Evolutionary conservation across 2,113 vertebrate genomes (phyloP).

Genomic region (Podocnemis expansa): DNA sequence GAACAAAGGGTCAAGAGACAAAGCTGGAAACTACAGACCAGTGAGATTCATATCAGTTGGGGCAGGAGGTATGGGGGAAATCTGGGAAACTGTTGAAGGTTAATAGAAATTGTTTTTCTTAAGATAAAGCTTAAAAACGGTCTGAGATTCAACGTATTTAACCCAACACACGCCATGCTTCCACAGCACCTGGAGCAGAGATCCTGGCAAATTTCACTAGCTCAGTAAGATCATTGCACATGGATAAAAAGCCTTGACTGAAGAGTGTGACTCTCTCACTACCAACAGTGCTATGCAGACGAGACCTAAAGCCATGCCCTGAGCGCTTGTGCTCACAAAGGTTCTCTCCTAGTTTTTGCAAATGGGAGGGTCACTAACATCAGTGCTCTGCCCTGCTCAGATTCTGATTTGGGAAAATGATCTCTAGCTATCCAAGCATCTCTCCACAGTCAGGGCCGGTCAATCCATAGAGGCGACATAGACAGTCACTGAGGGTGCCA

Average conservation of each 20-base stretch:
- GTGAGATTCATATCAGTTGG: slow-evolving; percentile 44
- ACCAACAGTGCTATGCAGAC: background rate
- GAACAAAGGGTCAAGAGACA: slow-evolving; percentile 71
- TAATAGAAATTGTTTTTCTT: slow-evolving; percentile 16
- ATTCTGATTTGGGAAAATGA: background rate
- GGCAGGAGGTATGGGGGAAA: background rate
- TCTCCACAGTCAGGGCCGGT: too few species aligned
- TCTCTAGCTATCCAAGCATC: background rate
- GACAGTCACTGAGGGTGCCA: too few species aligned
- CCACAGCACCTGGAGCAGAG: background rate
- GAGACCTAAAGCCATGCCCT: background rate
- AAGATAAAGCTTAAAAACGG: background rate
- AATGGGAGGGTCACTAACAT: background rate
- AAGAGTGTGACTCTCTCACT: background rate
- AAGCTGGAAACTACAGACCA: slow-evolving; percentile 53
- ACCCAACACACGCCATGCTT: background rate
- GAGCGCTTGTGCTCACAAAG: background rate
- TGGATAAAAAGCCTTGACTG: background rate
- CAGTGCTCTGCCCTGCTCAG: accelerated
- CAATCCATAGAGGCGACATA: too few species aligned
- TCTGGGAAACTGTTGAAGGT: slow-evolving; percentile 9
- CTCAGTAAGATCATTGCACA: background rate
- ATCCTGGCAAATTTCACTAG: background rate
- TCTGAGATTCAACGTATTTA: slow-evolving; percentile 15
- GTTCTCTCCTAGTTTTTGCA: background rate